A percentile compares a stretch with the other conserved stretches of the same genome.
phyloP scores from a whole-genome alignment of 2,888 invertebrate genomes.

The Cryptus viduatorius region DNA sequence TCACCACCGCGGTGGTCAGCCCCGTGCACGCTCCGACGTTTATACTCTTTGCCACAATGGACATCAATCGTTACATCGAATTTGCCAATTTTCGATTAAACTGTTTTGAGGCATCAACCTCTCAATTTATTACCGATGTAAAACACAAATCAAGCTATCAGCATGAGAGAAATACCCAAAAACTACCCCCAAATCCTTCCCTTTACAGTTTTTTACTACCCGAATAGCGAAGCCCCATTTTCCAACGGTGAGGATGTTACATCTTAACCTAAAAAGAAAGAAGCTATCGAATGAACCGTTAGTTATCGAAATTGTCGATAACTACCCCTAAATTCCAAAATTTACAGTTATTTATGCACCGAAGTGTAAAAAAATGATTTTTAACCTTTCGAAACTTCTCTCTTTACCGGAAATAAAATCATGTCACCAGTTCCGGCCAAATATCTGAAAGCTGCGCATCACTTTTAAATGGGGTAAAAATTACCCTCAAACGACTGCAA shows the following conservation, averaged over 20 bases:
- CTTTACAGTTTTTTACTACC: not conserved
- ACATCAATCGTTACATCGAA: constrained; percentile 51
- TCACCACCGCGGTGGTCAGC: constrained; percentile 54
- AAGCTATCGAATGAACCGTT: too few species aligned
- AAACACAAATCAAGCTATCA: not conserved
- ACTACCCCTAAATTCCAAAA: too few species aligned
- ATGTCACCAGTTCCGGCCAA: not conserved
- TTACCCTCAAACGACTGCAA: too few species aligned
- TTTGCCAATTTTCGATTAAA: constrained; percentile 14
- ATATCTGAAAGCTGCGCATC: too few species aligned
- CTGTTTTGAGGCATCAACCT: not conserved
- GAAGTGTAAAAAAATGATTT: not conserved
- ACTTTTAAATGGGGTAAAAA: too few species aligned
- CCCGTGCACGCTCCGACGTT: constrained; percentile 43
- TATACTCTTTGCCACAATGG: constrained; percentile 47
- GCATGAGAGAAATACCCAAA: not conserved
- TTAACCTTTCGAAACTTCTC: not conserved
- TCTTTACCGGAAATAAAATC: not conserved
- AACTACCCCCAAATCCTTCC: not conserved
- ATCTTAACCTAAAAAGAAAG: too few species aligned
- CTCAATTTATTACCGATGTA: not conserved
- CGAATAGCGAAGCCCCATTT: not conserved
- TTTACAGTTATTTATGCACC: too few species aligned
- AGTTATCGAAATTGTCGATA: too few species aligned
- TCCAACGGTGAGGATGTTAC: too few species aligned